Evolutionary conservation across 2,888 invertebrate genomes (phyloP).

Genomic region (Phalera bucephala): DNA sequence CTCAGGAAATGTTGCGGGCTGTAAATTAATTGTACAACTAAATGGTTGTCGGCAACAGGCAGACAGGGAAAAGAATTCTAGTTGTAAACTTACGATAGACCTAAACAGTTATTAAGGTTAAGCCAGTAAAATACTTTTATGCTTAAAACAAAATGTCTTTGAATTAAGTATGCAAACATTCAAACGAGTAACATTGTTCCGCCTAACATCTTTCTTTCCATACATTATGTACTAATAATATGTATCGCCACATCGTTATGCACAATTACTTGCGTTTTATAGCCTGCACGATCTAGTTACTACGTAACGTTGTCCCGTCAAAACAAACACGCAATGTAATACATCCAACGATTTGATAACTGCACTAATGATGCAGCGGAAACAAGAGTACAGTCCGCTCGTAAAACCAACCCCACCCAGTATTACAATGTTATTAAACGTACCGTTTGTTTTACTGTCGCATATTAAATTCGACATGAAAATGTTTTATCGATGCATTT

Average conservation of each 20-base stretch:
- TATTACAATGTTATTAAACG: constrained; percentile 51
- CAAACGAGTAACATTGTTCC: no score
- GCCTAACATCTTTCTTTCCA: neutral
- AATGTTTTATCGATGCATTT: constrained; percentile 31
- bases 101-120: no score
- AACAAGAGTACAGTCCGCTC: constrained; percentile 28
- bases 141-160: no score
- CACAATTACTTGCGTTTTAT: constrained; percentile 34
- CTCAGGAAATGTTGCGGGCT: neutral
- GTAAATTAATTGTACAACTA: neutral
- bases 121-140: no score
- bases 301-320: constrained; percentile 36
- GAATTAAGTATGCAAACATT: no score
- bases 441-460: constrained; percentile 53
- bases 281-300: constrained; percentile 17
- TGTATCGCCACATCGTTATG: constrained; percentile 14
- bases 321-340: constrained; percentile 52
- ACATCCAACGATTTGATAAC: constrained; percentile 54
- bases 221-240: no score
- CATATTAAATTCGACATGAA: constrained; percentile 56
- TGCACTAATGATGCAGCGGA: constrained; percentile 40
- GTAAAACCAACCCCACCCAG: constrained; percentile 49
- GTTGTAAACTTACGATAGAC: no score
- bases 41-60: no score
- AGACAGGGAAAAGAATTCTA: no score